A percentile compares a stretch with the other conserved stretches of the same genome.
phyloP scores from a whole-genome alignment of 2,797 vertebrate genomes.

The Podarcis siculus region DNA sequence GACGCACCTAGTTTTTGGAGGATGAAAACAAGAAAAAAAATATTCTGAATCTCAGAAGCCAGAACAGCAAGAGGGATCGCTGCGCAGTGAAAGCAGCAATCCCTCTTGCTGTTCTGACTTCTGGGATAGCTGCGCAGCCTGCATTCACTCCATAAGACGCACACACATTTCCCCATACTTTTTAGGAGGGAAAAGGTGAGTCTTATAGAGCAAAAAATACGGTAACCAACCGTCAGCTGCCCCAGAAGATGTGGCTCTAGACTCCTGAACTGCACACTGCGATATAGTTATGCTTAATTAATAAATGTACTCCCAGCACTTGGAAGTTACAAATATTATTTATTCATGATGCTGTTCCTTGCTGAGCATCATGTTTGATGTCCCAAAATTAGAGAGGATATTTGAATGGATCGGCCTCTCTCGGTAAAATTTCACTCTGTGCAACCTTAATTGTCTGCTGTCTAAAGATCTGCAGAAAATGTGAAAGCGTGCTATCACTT shows the following conservation, averaged over 20 bases:
- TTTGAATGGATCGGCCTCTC: conserved; percentile 42
- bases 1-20: too few relatives aligned
- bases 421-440: conserved; percentile 12
- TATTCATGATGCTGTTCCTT: conserved; percentile 57
- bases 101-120: too few relatives aligned
- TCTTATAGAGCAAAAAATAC: too few relatives aligned
- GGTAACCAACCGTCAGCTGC: not conserved
- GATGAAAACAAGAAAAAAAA: too few relatives aligned
- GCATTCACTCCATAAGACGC: too few relatives aligned
- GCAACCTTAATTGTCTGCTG: not conserved
- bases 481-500: conserved; percentile 1
- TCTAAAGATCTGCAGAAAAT: not conserved
- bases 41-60: too few relatives aligned
- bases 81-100: too few relatives aligned
- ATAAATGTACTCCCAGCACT: conserved; percentile 35
- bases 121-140: too few relatives aligned
- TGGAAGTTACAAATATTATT: conserved; percentile 56
- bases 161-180: too few relatives aligned
- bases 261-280: conserved; percentile 15
- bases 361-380: conserved; percentile 57
- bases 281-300: conserved; percentile 63
- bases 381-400: conserved; percentile 5
- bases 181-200: too few relatives aligned
- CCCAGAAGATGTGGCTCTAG: conserved; percentile 30
- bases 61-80: too few relatives aligned